A percentile compares a stretch with the other conserved stretches of the same genome.
phyloP scores from a whole-genome alignment of 2,113 vertebrate species.

The Australoheros scitulus region DNA sequence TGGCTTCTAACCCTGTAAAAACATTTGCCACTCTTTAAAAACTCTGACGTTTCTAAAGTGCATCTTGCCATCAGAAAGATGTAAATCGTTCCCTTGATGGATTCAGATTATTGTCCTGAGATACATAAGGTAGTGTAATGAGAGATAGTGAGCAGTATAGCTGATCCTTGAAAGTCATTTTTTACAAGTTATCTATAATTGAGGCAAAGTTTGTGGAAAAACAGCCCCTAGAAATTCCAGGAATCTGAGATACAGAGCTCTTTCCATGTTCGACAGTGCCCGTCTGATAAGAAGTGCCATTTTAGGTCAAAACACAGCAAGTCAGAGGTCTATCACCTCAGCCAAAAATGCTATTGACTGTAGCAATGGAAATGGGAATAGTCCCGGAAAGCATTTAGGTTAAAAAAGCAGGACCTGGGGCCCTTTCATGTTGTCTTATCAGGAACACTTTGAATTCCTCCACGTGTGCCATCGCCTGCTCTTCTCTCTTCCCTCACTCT shows the following conservation, averaged over 20 bases:
- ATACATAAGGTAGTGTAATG: background rate
- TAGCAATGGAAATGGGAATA: constrained; percentile 15
- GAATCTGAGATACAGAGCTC: constrained; percentile 25
- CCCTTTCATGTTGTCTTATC: constrained; percentile 68
- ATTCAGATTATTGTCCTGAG: background rate
- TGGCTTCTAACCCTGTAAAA: constrained; percentile 5
- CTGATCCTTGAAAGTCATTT: background rate
- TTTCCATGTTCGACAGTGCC: constrained; percentile 8
- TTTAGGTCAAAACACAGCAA: constrained; percentile 33
- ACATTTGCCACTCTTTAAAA: constrained; percentile 25
- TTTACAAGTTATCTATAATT: constrained; percentile 16
- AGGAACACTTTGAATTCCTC: constrained; percentile 70
- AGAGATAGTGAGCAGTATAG: background rate
- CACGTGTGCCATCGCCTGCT: constrained; percentile 61
- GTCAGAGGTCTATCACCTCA: background rate
- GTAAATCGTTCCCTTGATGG: background rate
- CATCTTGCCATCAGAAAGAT: background rate
- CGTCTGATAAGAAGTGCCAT: constrained; percentile 9
- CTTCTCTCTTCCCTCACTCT: constrained; percentile 37
- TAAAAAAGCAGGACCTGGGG: constrained; percentile 44
- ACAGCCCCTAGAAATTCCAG: constrained; percentile 41
- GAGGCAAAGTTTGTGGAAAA: constrained; percentile 21
- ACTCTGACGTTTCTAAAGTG: constrained; percentile 15
- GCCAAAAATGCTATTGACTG: constrained; percentile 26
- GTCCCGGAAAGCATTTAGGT: constrained; percentile 30